Conservation (phyloP, 1,140 invertebrate species). For the Orius insidiosus region DNA sequence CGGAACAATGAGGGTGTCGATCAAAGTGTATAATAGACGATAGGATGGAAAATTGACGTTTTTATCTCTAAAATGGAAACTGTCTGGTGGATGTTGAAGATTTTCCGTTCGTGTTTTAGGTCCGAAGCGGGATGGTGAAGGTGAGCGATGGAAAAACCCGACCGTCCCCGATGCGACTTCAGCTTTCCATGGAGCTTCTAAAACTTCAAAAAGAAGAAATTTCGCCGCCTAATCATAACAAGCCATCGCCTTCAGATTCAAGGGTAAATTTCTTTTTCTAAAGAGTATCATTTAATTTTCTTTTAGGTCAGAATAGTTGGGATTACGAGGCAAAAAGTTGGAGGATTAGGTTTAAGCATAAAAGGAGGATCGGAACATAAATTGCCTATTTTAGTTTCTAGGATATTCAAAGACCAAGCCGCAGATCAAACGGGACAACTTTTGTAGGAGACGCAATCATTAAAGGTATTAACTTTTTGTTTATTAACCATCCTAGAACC, state of each 20-base stretch:
- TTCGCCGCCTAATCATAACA: conserved; percentile 25
- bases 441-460: conserved; percentile 90
- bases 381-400: conserved; percentile 87
- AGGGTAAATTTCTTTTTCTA: conserved; percentile 26
- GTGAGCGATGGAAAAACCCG: conserved; percentile 81
- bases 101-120: conserved; percentile 35
- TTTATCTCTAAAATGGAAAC: too few relatives aligned
- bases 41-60: too few relatives aligned
- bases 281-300: conserved; percentile 1
- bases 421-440: conserved; percentile 81
- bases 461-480: too few relatives aligned
- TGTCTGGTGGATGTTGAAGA: conserved; percentile 21
- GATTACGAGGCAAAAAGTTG: conserved; percentile 63
- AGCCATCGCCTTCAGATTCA: conserved; percentile 32
- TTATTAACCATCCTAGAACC: too few relatives aligned
- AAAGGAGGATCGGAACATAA: conserved; percentile 90
- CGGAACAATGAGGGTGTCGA: too few relatives aligned
- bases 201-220: conserved; percentile 62
- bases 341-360: conserved; percentile 80
- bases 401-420: conserved; percentile 83
- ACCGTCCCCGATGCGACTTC: conserved; percentile 61
- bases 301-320: conserved; percentile 72
- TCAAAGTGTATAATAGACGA: too few relatives aligned
- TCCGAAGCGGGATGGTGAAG: conserved; percentile 74
- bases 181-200: conserved; percentile 73